Evolutionary conservation across 1,140 invertebrate genomes (phyloP), one percentile per base, ranked within the genome.

Genomic region (Bathynomus jamesi): DNA sequence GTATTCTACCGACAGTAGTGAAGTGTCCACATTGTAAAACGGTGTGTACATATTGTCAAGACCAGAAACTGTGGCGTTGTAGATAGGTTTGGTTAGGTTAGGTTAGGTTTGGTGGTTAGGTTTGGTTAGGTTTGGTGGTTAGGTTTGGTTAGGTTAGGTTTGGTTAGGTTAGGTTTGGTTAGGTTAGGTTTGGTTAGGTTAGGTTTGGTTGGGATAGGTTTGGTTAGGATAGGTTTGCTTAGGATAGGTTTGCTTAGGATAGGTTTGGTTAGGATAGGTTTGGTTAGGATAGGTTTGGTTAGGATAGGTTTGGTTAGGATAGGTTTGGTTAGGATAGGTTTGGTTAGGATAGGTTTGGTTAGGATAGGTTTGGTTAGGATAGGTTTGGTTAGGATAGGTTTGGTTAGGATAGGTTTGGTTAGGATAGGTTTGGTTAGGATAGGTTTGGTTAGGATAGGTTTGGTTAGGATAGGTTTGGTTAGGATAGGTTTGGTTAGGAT

Each of bases 181-280:
- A 64, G 72, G 74, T 75, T 76, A 71, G 74, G 74, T 70, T 75
- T 61, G 74, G 74, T 76, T 75, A 65, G 70, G 72, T 75, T 75
- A 30, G 72, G 72, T 75, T n/a, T n/a, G n/a, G n/a, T n/a, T n/a
- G n/a, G n/a, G n/a, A n/a, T n/a, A n/a, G n/a, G n/a, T n/a, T n/a
- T 75, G 73, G 5, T 75, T 76, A 61, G 73, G 73, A 46, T 75
- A 71, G 73, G 73, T 69, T 75, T 53, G 73, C 72, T 75, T 75
- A 71, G 73, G 73, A 67, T 75, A 71, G 73, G 73, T 69, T 75
- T 53, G 72, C 72, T 75, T 69, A 62, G 74, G 74, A 69, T 76
- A 64, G 74, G 74, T 76, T 76, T 30, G 74, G 74, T 76, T 76
- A 64, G 74, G 74, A 69, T 76, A 64, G 74, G 74, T 76, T 76